phyloP scores from a whole-genome alignment of 2,888 invertebrate genomes.

The Gymnosoma rotundatum region DNA sequence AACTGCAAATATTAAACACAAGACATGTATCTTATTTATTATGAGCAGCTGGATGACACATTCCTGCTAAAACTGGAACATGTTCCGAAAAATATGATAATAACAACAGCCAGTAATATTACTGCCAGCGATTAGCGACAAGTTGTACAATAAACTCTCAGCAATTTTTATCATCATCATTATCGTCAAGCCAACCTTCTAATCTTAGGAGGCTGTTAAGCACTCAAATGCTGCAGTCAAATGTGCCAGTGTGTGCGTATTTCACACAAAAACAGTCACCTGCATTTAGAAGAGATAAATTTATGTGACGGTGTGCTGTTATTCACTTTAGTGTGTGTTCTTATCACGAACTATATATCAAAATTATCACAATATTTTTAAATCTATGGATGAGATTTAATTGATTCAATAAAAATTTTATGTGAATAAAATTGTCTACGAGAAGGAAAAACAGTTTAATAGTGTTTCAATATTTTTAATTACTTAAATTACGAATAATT shows the following conservation, averaged over 20 bases:
- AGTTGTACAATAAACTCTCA: not conserved
- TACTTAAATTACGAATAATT: too few species aligned
- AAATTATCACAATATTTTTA: slow-evolving; percentile 20
- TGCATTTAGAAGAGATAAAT: too few species aligned
- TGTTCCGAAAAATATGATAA: not conserved
- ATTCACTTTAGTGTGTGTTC: not conserved
- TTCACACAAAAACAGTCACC: too few species aligned
- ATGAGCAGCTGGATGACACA: slow-evolving; percentile 2
- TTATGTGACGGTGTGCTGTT: too few species aligned
- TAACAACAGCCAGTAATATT: not conserved
- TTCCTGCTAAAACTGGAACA: not conserved
- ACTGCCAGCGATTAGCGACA: slow-evolving; percentile 7
- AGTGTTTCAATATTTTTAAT: too few species aligned
- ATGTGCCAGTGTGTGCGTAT: too few species aligned
- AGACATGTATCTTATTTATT: slow-evolving; percentile 17
- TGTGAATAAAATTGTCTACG: too few species aligned
- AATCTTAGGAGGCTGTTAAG: not conserved
- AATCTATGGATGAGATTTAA: not conserved
- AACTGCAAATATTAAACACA: slow-evolving; percentile 18
- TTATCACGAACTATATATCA: slow-evolving; percentile 54
- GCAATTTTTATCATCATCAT: slow-evolving; percentile 45
- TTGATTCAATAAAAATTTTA: too few species aligned
- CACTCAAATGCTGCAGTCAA: too few species aligned
- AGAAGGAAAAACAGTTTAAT: too few species aligned
- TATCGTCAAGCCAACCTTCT: not conserved